These are phyloP conservation scores for Nemoura dubitans DNA, from an alignment of 2,888 invertebrate genomes.

Conservation along the genomic window DNA sequence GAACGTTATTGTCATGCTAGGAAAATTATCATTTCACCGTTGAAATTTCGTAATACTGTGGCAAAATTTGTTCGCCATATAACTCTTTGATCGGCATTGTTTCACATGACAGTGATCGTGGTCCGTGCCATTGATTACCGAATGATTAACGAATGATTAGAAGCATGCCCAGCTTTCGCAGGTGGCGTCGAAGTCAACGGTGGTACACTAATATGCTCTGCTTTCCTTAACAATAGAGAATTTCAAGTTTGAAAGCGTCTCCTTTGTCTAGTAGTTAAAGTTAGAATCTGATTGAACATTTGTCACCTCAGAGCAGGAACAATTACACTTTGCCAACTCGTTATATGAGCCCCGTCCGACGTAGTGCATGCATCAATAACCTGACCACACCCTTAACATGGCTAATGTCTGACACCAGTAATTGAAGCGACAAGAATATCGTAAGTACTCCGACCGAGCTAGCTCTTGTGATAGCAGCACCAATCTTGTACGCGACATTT, in stretches of 20 bases:
- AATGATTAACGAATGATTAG: background rate
- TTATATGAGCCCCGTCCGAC: constrained; percentile 28
- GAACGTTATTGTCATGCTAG: background rate
- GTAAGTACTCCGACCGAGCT: background rate
- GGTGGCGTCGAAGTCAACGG: background rate
- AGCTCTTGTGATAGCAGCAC: background rate
- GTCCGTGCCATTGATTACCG: background rate
- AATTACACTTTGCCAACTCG: constrained; percentile 31
- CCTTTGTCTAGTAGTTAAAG: constrained; percentile 5
- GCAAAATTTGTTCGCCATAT: background rate
- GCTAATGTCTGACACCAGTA: background rate
- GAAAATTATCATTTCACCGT: background rate
- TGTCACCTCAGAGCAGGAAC: constrained; percentile 20
- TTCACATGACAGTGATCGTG: background rate
- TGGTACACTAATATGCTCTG: background rate
- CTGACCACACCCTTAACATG: constrained; percentile 5
- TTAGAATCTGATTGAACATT: constrained; percentile 9
- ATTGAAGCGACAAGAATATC: background rate
- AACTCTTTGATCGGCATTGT: background rate
- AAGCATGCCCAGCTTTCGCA: background rate
- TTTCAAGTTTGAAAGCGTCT: background rate
- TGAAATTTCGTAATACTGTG: background rate
- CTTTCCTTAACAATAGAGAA: background rate
- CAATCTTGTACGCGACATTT: background rate
- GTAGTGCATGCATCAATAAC: constrained; percentile 25